Conservation (phyloP, 2,888 invertebrate genomes). For the Cenopis cana region DNA sequence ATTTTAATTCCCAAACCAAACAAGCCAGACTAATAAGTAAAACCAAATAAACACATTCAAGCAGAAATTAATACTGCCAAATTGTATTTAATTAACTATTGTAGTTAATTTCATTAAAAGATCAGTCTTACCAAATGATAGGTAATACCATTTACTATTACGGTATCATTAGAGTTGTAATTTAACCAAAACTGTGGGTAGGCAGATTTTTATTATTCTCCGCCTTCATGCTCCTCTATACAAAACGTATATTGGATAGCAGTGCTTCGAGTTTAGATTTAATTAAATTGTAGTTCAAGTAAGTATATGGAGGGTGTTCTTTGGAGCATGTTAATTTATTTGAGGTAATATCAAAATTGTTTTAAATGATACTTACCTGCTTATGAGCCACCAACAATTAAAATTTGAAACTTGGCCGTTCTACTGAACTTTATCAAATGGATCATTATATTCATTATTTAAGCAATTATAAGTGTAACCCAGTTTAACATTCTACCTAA, state of each 20-base stretch:
- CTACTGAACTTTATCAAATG: constrained; percentile 6
- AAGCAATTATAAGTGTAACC: constrained; percentile 11
- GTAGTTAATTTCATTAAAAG: neutral
- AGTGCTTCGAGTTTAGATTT: constrained; percentile 27
- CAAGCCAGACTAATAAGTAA: neutral
- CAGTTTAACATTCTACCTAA: constrained; percentile 12
- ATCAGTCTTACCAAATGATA: neutral
- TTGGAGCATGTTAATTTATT: constrained; percentile 38
- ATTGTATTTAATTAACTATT: no score
- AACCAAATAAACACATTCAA: neutral
- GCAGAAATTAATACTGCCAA: neutral
- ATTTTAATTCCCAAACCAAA: neutral
- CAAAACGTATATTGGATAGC: constrained; percentile 16
- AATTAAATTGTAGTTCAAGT: constrained; percentile 32
- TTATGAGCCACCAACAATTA: constrained; percentile 24
- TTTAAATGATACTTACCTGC: constrained; percentile 15
- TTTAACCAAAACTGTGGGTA: constrained; percentile 22
- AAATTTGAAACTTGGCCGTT: neutral
- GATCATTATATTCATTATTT: constrained; percentile 14
- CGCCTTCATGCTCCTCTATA: neutral
- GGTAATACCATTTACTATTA: neutral
- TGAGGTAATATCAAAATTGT: constrained; percentile 30
- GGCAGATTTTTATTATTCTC: constrained; percentile 18
- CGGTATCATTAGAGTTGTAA: neutral
- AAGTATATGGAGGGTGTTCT: constrained; percentile 31